Percentiles rank a stretch among this genome's conserved stretches.
These are phyloP conservation scores for Morpho achilles DNA, from an alignment of 2,888 invertebrate species.

Conservation along the genomic window DNA sequence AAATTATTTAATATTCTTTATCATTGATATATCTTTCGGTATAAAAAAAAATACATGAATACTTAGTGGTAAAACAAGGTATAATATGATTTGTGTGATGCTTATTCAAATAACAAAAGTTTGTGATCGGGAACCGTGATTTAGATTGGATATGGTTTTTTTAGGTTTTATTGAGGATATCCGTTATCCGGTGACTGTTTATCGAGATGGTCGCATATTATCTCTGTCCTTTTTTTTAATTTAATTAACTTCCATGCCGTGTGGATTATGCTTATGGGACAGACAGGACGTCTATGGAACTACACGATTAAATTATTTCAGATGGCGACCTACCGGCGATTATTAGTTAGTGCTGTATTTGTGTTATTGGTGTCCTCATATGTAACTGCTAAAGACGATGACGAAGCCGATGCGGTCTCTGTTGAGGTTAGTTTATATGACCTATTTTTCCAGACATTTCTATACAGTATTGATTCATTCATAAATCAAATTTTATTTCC, in stretches of 20 bases:
- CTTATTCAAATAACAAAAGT: slow-evolving; percentile 8
- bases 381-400: slow-evolving; percentile 42
- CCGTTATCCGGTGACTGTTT: slow-evolving; percentile 53
- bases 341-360: slow-evolving; percentile 50
- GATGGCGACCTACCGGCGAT: slow-evolving; percentile 59
- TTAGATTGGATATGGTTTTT: slow-evolving; percentile 22
- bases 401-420: slow-evolving; percentile 53
- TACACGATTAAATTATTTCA: slow-evolving; percentile 39
- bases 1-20: neutral
- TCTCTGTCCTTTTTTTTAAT: slow-evolving; percentile 38
- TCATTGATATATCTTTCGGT: neutral
- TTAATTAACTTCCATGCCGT: slow-evolving; percentile 41
- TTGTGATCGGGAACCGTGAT: slow-evolving; percentile 12
- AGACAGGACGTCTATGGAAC: neutral
- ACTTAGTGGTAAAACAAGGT: slow-evolving; percentile 5
- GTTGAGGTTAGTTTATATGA: slow-evolving; percentile 60
- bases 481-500: no score
- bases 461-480: no score
- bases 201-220: slow-evolving; percentile 3
- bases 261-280: neutral
- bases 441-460: slow-evolving; percentile 27
- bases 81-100: neutral
- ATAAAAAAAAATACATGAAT: slow-evolving; percentile 3
- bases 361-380: slow-evolving; percentile 41
- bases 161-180: slow-evolving; percentile 59